Evolutionary conservation across 1,140 invertebrate genomes (phyloP).

Genomic region (Ridgeia piscesae): DNA sequence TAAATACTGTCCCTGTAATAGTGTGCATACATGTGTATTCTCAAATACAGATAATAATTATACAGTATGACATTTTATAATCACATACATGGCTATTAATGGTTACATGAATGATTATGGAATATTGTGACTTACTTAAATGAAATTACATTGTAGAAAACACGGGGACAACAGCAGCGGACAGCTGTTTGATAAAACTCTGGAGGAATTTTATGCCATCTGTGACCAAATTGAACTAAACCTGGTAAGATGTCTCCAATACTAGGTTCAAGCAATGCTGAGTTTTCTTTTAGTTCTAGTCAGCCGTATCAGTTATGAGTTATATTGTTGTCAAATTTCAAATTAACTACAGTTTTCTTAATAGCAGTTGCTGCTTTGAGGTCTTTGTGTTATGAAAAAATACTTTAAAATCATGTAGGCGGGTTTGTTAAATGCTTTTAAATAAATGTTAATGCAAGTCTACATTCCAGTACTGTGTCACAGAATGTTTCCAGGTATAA

Average conservation of each 20-base stretch:
- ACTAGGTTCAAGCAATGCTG: conserved; percentile 15
- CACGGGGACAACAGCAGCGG: conserved; percentile 68
- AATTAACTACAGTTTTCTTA: neutral
- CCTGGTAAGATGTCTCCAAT: conserved; percentile 65
- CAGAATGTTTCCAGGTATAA: neutral
- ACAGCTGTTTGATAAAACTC: conserved; percentile 81
- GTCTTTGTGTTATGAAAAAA: neutral
- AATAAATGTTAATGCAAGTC: neutral
- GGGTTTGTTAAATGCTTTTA: neutral
- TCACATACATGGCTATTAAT: neutral
- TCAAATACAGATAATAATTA: too few relatives aligned
- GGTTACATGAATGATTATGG: neutral
- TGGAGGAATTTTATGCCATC: conserved; percentile 91
- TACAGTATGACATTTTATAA: too few relatives aligned
- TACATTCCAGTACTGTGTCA: neutral
- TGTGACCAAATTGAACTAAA: conserved; percentile 93
- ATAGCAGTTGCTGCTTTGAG: neutral
- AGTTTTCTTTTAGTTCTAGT: neutral
- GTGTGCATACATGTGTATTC: too few relatives aligned
- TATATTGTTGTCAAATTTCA: neutral
- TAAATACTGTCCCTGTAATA: too few relatives aligned
- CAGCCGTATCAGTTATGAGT: neutral
- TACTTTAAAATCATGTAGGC: neutral
- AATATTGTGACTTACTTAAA: conserved; percentile 19
- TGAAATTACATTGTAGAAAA: conserved; percentile 67